Evolutionary conservation across 2,797 vertebrate species (phyloP).

Genomic region (Gallirallus australis): DNA sequence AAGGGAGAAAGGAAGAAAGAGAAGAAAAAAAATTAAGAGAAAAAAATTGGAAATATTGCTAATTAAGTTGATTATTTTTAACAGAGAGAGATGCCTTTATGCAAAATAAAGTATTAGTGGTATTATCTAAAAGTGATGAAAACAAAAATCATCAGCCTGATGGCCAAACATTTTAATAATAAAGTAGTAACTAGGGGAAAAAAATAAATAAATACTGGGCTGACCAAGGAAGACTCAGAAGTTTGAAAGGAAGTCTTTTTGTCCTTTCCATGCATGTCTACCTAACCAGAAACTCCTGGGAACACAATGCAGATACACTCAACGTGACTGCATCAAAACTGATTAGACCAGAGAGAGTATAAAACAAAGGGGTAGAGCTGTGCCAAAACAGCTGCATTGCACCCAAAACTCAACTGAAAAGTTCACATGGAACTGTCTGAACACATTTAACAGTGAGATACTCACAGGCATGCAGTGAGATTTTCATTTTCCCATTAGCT

Average conservation of each 20-base stretch:
- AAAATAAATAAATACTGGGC: neutral
- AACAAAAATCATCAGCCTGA: neutral
- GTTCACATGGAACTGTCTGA: neutral
- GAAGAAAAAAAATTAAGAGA: accelerated
- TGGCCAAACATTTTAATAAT: neutral
- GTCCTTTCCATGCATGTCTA: neutral
- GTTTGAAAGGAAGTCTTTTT: neutral
- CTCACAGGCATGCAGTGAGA: neutral
- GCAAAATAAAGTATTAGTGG: neutral
- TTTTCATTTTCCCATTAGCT: neutral
- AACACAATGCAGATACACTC: neutral
- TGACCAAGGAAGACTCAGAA: neutral
- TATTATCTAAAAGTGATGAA: neutral
- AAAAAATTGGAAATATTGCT: neutral
- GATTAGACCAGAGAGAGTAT: neutral
- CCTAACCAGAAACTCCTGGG: neutral
- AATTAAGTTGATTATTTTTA: neutral
- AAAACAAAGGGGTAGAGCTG: neutral
- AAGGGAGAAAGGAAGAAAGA: too few species aligned
- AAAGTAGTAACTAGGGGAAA: neutral
- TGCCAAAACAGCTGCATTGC: neutral
- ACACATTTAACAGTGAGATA: neutral
- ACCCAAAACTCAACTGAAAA: neutral
- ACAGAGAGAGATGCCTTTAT: neutral
- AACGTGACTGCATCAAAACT: neutral